Base-by-base conservation (phyloP, 1,140 invertebrate genomes). In the Adoxophyes honmai region DNA sequence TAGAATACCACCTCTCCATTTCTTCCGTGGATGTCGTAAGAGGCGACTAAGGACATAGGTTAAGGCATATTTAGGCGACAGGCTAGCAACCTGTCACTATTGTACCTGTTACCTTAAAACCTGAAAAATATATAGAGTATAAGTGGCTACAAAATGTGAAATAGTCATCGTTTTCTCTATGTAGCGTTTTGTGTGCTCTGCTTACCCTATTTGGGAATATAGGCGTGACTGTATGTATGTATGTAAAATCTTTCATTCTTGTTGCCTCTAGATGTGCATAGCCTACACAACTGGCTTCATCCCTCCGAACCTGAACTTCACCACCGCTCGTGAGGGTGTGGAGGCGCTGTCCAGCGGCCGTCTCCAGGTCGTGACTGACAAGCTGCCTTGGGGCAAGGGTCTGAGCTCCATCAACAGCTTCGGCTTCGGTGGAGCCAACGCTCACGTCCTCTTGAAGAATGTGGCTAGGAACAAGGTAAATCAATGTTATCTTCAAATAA, bases 361-460 rank as follows among this genome's bases (percentile, higher is more conserved):
- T 21, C 85, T 98, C 8, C 88, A 93, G 70, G 93, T 95, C 1
- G 92, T 96, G 0, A 91, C 91, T 0, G 92, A 95, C 38, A 91
- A 91, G 37, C 93, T 89, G 0, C 88, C 90, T 0, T 92, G 94
- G 87, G 79, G 91, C 42, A 91, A 92, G 34, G 92, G 90, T 10
- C 88, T 90, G 64, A 81, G 94, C 78, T 90, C 90, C n/a, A 86
- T 96, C n/a, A 97, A 96, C 85, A 95, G 94, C 28, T 97, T 96
- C 85, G 96, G 95, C 1, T 97, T 96, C 79, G 95, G 96, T 55
- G 96, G 94, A 15, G 93, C 94, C 35, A 96, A 97, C 83, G 95
- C 94, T 9, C 95, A 96, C 81, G 90, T 93, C 0, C 77, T 97
- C 1, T 71, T 96, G 0, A 91, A 92, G 70, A 91, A 91, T 16